Conservation (phyloP, 2,113 vertebrate species). For the Neodontobutis hainanensis region DNA sequence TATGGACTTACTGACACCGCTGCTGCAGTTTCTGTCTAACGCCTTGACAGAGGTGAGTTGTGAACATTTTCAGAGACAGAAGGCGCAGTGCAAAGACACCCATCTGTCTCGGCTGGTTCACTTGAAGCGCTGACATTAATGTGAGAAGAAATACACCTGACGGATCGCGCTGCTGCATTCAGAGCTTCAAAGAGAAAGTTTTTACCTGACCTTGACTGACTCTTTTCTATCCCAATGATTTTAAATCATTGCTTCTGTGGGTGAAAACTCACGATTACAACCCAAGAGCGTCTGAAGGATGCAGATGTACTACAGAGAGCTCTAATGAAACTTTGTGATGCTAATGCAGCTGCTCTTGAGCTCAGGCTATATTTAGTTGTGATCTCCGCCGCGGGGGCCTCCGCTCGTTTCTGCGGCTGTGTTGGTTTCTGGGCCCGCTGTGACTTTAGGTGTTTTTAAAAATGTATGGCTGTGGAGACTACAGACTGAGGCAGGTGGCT, state of each 20-base stretch:
- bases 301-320: constrained; percentile 33
- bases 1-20: constrained; percentile 18
- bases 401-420: constrained; percentile 29
- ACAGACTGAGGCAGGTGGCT: constrained; percentile 54
- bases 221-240: not conserved
- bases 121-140: not conserved
- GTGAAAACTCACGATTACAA: not conserved
- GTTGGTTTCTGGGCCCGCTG: constrained; percentile 48
- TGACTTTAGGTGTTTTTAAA: constrained; percentile 52
- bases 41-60: constrained; percentile 12
- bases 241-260: constrained; percentile 6
- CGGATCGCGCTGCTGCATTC: not conserved
- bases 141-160: constrained; percentile 10
- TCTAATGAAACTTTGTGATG: constrained; percentile 60
- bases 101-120: constrained; percentile 16
- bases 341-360: constrained; percentile 59
- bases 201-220: not conserved
- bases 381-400: constrained; percentile 49
- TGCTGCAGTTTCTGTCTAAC: constrained; percentile 5
- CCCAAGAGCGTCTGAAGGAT: constrained; percentile 10
- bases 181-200: not conserved
- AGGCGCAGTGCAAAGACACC: not conserved
- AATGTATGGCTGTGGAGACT: constrained; percentile 58
- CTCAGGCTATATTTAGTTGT: constrained; percentile 48
- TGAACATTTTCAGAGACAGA: constrained; percentile 23